A percentile compares a stretch with the other conserved stretches of the same genome.
Evolutionary conservation across 2,113 vertebrate genomes (phyloP).

Genomic region (Scortum barcoo): DNA sequence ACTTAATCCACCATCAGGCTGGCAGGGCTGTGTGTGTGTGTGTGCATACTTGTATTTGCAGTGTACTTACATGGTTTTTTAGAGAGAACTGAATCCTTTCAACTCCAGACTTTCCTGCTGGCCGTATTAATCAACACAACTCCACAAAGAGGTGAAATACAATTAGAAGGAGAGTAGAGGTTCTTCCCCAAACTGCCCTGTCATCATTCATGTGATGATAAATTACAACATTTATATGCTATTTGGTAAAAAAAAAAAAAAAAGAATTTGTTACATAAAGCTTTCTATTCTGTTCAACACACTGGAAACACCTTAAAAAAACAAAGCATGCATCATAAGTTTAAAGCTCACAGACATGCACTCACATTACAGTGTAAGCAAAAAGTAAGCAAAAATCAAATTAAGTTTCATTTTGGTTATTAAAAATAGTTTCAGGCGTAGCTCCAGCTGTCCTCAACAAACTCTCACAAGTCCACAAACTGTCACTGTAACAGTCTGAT

Average conservation of each 20-base stretch:
- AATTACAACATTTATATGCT: too few species aligned
- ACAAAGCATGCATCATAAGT: neutral
- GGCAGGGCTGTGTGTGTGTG: too few species aligned
- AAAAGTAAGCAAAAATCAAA: neutral
- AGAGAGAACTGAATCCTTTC: neutral
- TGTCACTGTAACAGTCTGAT: neutral
- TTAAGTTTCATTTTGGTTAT: neutral
- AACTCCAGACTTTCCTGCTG: neutral
- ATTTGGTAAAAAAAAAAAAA: neutral
- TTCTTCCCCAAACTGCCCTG: neutral
- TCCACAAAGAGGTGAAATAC: neutral
- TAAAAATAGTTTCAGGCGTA: neutral
- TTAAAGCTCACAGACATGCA: neutral
- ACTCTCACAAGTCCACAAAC: constrained; percentile 5
- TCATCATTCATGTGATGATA: too few species aligned
- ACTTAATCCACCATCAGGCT: neutral
- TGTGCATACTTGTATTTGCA: neutral
- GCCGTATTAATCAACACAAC: neutral
- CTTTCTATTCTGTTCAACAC: neutral
- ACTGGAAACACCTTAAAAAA: neutral
- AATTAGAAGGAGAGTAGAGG: neutral
- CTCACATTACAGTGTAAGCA: neutral
- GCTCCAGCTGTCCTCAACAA: neutral
- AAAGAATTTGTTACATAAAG: neutral
- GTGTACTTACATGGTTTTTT: neutral